Conservation (phyloP, 2,888 invertebrate genomes). For the Lepidochitona cinerea region DNA sequence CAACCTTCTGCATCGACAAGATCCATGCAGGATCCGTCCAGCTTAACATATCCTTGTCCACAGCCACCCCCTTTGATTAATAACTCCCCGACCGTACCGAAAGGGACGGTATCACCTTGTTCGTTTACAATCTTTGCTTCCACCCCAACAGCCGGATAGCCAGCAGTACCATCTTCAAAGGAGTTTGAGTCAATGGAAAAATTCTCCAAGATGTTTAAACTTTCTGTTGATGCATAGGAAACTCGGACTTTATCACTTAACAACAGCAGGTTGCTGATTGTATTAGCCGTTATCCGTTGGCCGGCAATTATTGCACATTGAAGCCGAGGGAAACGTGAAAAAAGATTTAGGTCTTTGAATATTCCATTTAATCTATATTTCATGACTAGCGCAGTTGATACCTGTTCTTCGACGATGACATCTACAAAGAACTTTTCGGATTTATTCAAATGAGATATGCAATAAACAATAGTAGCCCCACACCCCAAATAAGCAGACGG, state of each 20-base stretch:
- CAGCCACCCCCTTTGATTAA: neutral
- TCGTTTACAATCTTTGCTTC: slow-evolving; percentile 9
- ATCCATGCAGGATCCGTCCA: neutral
- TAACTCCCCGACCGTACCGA: slow-evolving; percentile 10
- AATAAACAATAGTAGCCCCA: neutral
- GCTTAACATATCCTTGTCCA: neutral
- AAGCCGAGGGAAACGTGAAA: neutral
- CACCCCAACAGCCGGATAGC: neutral
- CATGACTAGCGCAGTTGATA: neutral
- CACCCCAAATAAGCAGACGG: neutral
- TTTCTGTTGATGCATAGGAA: too few relatives aligned
- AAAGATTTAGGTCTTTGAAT: neutral
- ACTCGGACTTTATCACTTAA: too few relatives aligned
- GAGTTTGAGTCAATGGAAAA: neutral
- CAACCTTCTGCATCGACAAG: neutral
- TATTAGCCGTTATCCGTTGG: neutral
- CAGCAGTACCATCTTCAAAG: neutral
- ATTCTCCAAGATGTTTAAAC: too few relatives aligned
- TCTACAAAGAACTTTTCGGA: too few relatives aligned
- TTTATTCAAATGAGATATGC: too few relatives aligned
- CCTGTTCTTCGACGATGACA: neutral
- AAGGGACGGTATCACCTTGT: neutral
- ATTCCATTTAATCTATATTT: neutral
- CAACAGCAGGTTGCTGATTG: too few relatives aligned
- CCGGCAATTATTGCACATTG: neutral